A percentile compares a stretch with the other conserved stretches of the same genome.
These are phyloP conservation scores for Chunga burmeisteri DNA, from an alignment of 2,113 vertebrate species.

Conservation along the genomic window DNA sequence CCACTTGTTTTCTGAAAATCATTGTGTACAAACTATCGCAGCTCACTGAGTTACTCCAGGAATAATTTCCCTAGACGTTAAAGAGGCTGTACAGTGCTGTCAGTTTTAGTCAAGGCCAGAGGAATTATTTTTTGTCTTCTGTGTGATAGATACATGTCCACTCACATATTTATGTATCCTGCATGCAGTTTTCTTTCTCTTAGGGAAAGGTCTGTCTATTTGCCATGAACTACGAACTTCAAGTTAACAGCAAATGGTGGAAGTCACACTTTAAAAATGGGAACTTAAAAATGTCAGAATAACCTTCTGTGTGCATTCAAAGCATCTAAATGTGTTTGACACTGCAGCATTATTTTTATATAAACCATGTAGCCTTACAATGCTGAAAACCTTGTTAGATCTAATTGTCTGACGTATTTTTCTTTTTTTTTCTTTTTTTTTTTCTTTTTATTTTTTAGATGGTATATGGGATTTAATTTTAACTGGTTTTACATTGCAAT, in stretches of 20 bases:
- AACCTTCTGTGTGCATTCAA: not conserved
- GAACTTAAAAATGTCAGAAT: not conserved
- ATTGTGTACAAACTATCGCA: fast-evolving
- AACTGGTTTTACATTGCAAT: constrained; percentile 17
- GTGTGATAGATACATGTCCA: not conserved
- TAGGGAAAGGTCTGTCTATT: not conserved
- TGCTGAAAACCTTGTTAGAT: not conserved
- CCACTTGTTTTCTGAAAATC: not conserved
- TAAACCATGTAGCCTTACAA: not conserved
- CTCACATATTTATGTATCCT: not conserved
- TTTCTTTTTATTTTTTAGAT: not conserved
- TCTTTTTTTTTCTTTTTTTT: fast-evolving
- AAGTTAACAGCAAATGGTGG: not conserved
- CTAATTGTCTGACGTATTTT: not conserved
- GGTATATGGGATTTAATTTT: constrained; percentile 8
- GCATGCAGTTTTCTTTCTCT: not conserved
- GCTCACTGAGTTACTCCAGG: not conserved
- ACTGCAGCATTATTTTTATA: not conserved
- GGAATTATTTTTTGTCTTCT: not conserved
- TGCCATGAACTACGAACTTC: not conserved
- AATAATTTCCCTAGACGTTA: not conserved
- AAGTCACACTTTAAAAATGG: not conserved
- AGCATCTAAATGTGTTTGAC: not conserved
- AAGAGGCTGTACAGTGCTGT: not conserved
- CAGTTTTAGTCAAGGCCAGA: not conserved